A percentile compares a stretch with the other conserved stretches of the same genome.
These are phyloP conservation scores for Pollimyrus isidori DNA, from an alignment of 2,113 vertebrate species.

Conservation along the genomic window DNA sequence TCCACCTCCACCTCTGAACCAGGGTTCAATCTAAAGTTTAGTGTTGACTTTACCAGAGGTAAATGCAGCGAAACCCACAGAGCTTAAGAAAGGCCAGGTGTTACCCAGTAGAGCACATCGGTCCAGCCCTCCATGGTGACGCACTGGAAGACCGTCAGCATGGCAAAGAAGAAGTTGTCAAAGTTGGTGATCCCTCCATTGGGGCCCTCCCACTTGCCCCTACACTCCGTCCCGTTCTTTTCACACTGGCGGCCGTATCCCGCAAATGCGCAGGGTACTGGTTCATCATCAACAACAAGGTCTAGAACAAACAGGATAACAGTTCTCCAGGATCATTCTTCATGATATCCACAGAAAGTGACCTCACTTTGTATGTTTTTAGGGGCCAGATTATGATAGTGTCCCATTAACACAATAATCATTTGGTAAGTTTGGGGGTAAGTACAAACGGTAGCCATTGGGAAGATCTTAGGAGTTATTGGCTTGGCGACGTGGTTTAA, in stretches of 20 bases:
- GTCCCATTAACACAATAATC: not conserved
- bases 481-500: not conserved
- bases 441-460: not conserved
- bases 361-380: not conserved
- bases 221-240: conserved; percentile 71
- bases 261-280: conserved; percentile 72
- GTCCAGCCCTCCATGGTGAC: conserved; percentile 92
- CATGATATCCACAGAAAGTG: not conserved
- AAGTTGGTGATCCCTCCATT: conserved; percentile 89
- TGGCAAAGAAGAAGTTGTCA: conserved; percentile 90
- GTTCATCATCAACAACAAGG: conserved; percentile 73
- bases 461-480: not conserved
- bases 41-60: too few species aligned
- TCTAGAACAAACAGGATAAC: conserved; percentile 46
- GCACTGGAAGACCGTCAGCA: conserved; percentile 85
- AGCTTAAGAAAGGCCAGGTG: not conserved
- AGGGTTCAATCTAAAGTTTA: too few species aligned
- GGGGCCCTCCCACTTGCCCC: conserved; percentile 75
- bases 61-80: not conserved
- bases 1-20: too few species aligned
- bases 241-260: conserved; percentile 71
- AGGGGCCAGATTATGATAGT: not conserved
- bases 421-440: not conserved
- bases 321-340: not conserved
- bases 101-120: conserved; percentile 83